Evolutionary conservation across 1,140 invertebrate species (phyloP), one percentile per base, ranked within the genome.

Genomic region (Sesamia nonagrioides): DNA sequence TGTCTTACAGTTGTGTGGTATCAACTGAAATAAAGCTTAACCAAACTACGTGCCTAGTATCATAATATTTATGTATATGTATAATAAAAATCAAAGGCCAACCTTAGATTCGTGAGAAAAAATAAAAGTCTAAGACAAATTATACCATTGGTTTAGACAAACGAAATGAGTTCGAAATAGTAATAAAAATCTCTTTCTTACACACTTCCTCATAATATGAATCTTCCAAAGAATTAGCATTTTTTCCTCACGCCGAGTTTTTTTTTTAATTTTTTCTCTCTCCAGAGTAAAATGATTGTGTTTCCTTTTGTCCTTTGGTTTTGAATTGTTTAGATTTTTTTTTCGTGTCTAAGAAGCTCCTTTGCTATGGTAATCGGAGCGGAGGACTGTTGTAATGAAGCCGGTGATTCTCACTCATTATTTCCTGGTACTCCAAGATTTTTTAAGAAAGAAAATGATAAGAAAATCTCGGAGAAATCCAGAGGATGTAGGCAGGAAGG

Each of bases 291-390:
- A 63, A 50, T 75, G 73, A 75, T 75, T 75, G 52, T 54, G 71
- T 40, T 61, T 63, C 56, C 73, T 33, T 75, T 75, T 63, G 58
- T 75, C 45, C 72, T 21, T 35, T 35, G 40, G 18, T 48, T 60
- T 75, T 75, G 42, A 75, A 45, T 75, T 75, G 73, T 75, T 75
- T 63, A 75, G 56, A 63, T 75, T 75, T 75, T 75, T 75, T 61
- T 33, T 74, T 74, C 63, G 58, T 27, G 45, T 61, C 42, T 48
- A 61, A 63, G 63, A 74, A 63, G 11, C 40, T 61, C 40, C 58
- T 75, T 75, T 75, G 73, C 58, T 75, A 75, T 75, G 73, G 58
- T 75, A 75, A 75, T 75, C 73, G 56, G 58, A 75, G 56, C 27
- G 45, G 35, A 37, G 45, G 56, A 40, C 42, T 21, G 56, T 61